Conservation (phyloP, 2,113 vertebrate genomes). For the Cebidichthys violaceus region DNA sequence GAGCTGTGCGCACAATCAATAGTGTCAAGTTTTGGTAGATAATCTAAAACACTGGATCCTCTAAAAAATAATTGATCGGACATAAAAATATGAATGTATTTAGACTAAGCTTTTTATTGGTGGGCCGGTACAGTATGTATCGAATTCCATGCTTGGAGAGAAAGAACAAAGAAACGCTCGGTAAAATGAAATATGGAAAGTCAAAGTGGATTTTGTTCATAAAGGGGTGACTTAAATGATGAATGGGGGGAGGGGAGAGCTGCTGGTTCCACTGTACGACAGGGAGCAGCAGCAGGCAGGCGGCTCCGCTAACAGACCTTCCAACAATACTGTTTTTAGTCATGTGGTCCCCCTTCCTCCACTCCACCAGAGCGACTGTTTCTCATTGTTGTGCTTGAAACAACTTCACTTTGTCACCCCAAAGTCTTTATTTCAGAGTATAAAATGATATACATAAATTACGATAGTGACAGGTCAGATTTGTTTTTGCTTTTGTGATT, state of each 20-base stretch:
- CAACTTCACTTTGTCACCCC: constrained; percentile 72
- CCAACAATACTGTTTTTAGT: constrained; percentile 82
- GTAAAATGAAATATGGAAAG: constrained; percentile 40
- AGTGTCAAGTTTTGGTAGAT: not conserved
- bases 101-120: not conserved
- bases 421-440: constrained; percentile 60
- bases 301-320: constrained; percentile 77
- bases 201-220: constrained; percentile 56
- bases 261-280: constrained; percentile 77
- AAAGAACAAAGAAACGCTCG: constrained; percentile 7
- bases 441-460: constrained; percentile 40
- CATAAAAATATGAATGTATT: not conserved
- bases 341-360: constrained; percentile 76
- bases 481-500: not conserved
- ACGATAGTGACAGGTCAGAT: not conserved
- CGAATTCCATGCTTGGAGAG: fast-evolving
- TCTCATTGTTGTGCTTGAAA: constrained; percentile 76
- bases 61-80: not conserved
- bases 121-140: fast-evolving
- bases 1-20: not conserved
- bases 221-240: constrained; percentile 61
- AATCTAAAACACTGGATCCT: constrained; percentile 4
- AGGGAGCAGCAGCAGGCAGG: constrained; percentile 86
- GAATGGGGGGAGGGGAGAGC: constrained; percentile 60
- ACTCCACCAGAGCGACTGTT: constrained; percentile 66